Evolutionary conservation across 1,140 invertebrate genomes (phyloP), one percentile per base, ranked within the genome.

Genomic region (Hyposmocoma kahamanoa): DNA sequence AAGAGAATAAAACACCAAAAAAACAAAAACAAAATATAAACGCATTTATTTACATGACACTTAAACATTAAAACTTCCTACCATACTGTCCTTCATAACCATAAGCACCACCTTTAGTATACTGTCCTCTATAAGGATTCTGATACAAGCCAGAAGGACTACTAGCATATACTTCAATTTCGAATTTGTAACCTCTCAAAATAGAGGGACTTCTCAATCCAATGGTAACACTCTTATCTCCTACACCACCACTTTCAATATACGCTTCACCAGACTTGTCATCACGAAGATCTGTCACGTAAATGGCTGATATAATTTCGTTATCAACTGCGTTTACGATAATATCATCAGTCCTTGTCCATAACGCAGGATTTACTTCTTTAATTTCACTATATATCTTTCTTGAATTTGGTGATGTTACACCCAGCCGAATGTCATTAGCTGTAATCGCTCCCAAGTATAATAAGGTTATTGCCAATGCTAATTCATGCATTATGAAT

Each of bases 141-240:
- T n/a, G n/a, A n/a, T n/a, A n/a, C n/a, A n/a, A n/a, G n/a, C n/a
- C n/a, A n/a, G n/a, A n/a, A n/a, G n/a, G n/a, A n/a, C 67, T 57
- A 19, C 53, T 61, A 0, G 61, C 68, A 36, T 66, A 82, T 15
- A 84, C 78, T 51, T 82, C 76, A 5, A 84, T 66, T 44, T 65
- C 49, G 36, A 84, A 84, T 22, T 70, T 80, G 39, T 84, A 84
- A 5, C 80, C 80, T 42, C 80, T 61, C n/a, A 84, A 56, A 20
- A 82, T 66, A 5, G 61, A 62, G 0, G 80, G 80, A 58, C 80
- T 82, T 20, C 72, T 72, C 13, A 84, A 42, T 6, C 50, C 60
- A 21, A 82, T 59, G 0, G 69, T 75, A 0, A 84, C 77, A 69
- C 60, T 76, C 38, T 71, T 79, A 1, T 42, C 51, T 0, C 78